A percentile compares a stretch with the other conserved stretches of the same genome.
These are phyloP conservation scores for Amblyornis subalaris DNA, from an alignment of 2,113 vertebrate genomes.

Conservation along the genomic window DNA sequence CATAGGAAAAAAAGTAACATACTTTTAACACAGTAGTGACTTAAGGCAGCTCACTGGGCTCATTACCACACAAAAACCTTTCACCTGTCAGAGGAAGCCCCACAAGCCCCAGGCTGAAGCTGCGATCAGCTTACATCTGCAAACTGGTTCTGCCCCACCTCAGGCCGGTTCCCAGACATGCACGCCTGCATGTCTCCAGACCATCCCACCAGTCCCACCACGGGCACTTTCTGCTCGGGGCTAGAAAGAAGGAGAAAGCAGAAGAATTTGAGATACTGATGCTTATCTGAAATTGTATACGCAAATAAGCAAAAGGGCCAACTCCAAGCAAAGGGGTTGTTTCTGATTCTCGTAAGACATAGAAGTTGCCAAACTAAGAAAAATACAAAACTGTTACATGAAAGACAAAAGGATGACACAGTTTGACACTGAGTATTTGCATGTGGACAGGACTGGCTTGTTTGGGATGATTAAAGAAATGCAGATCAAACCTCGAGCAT, in stretches of 20 bases:
- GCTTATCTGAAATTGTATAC: neutral
- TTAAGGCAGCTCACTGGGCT: neutral
- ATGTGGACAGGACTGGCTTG: neutral
- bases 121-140: neutral
- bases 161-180: neutral
- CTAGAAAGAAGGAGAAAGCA: neutral
- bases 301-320: neutral
- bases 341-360: neutral
- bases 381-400: neutral
- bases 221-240: neutral
- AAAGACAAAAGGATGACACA: neutral
- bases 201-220: neutral
- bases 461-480: constrained; percentile 3
- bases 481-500: neutral
- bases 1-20: neutral
- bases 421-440: neutral
- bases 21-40: neutral
- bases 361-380: neutral
- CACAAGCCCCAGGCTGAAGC: neutral
- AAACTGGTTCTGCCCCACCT: neutral
- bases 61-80: neutral
- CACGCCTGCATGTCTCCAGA: neutral
- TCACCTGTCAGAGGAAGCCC: neutral
- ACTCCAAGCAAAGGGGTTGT: neutral
- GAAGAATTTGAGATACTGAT: neutral